phyloP scores from a whole-genome alignment of 2,797 vertebrate species.

The Chlorospingus flavigularis region DNA sequence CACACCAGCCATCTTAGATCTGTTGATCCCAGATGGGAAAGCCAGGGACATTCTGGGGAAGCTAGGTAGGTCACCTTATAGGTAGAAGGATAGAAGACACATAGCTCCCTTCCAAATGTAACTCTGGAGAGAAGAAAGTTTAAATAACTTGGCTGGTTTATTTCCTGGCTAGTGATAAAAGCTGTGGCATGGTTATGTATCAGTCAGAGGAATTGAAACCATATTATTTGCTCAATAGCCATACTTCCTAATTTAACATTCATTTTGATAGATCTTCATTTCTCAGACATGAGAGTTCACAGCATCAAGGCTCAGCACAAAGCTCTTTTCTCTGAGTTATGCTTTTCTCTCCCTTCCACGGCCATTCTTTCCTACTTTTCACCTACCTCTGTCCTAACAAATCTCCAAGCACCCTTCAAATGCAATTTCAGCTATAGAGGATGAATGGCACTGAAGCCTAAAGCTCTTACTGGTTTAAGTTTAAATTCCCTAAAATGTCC shows the following conservation, averaged over 20 bases:
- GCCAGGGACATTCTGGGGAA: neutral
- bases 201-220: neutral
- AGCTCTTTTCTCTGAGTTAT: neutral
- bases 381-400: neutral
- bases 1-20: accelerated
- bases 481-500: neutral
- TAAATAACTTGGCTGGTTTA: neutral
- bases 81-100: neutral
- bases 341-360: neutral
- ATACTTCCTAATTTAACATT: neutral
- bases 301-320: neutral
- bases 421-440: neutral
- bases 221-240: neutral
- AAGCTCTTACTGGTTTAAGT: neutral
- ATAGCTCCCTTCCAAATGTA: neutral
- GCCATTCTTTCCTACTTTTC: neutral
- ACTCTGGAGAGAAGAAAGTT: neutral
- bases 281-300: neutral
- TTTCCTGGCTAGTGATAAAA: neutral
- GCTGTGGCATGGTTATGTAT: neutral
- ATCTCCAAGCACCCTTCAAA: neutral
- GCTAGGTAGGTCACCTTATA: neutral
- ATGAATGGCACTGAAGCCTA: neutral
- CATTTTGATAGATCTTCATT: neutral
- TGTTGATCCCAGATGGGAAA: neutral